These are phyloP conservation scores for Erithacus rubecula DNA, from an alignment of 2,797 vertebrate genomes.

Conservation along the genomic window DNA sequence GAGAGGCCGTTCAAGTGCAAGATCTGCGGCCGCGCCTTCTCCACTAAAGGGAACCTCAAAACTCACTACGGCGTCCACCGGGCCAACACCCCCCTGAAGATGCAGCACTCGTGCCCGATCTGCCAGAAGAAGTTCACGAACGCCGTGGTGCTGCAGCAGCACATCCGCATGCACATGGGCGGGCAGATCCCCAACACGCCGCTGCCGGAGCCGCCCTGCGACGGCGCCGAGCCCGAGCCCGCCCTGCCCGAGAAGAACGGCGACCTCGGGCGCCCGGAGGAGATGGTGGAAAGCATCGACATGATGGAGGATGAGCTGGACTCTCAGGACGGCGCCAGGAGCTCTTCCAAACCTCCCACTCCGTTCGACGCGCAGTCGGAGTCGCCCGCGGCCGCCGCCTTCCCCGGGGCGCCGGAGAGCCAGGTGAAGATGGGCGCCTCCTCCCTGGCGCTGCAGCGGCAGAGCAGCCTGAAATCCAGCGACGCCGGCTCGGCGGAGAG, in stretches of 20 bases:
- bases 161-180: slow-evolving; percentile 99
- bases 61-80: slow-evolving; percentile 95
- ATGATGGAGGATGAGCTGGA: slow-evolving; percentile 74
- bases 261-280: slow-evolving; percentile 68
- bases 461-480: slow-evolving; percentile 86
- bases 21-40: slow-evolving; percentile 94
- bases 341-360: slow-evolving; percentile 68
- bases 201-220: slow-evolving; percentile 81
- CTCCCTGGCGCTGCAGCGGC: slow-evolving; percentile 82
- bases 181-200: slow-evolving; percentile 97
- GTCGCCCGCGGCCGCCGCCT: slow-evolving; percentile 42
- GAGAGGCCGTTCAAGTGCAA: slow-evolving; percentile 97
- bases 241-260: slow-evolving; percentile 75
- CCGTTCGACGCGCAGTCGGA: slow-evolving; percentile 60
- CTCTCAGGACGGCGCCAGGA: slow-evolving; percentile 72
- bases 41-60: slow-evolving; percentile 97
- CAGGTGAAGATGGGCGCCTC: slow-evolving; percentile 82
- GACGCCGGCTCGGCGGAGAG: slow-evolving; percentile 80
- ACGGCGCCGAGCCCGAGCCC: slow-evolving; percentile 77
- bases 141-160: slow-evolving; percentile 93
- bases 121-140: slow-evolving; percentile 99
- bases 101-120: slow-evolving; percentile 97
- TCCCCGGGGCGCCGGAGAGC: slow-evolving; percentile 80
- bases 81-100: slow-evolving; percentile 87
- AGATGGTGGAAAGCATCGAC: slow-evolving; percentile 78